These are phyloP conservation scores for Penaeus indicus DNA, from an alignment of 1,140 invertebrate species.

Conservation along the genomic window DNA sequence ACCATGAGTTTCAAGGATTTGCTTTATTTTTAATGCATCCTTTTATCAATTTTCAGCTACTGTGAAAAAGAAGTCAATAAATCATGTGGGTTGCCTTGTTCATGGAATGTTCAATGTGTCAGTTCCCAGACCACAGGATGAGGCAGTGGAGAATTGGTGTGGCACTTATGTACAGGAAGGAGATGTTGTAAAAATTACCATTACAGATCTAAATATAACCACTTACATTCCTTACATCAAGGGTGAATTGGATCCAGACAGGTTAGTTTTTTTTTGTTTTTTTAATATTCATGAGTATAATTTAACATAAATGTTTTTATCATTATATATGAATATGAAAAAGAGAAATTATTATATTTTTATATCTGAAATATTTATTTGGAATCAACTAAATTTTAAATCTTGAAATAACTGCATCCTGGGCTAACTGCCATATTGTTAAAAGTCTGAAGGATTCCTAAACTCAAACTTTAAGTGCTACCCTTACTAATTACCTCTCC, in stretches of 20 bases:
- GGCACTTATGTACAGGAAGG: constrained; percentile 26
- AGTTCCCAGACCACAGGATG: background rate
- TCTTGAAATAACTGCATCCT: too few species aligned
- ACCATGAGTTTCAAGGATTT: too few species aligned
- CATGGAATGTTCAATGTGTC: constrained; percentile 43
- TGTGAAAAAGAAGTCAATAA: constrained; percentile 36
- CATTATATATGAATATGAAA: too few species aligned
- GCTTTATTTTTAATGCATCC: too few species aligned
- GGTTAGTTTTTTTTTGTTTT: background rate
- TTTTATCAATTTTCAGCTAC: constrained; percentile 9
- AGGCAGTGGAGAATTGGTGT: background rate
- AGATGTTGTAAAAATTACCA: constrained; percentile 11
- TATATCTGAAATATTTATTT: too few species aligned
- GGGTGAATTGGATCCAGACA: constrained; percentile 9
- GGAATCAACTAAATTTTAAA: too few species aligned
- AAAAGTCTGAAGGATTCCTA: too few species aligned
- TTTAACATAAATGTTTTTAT: background rate
- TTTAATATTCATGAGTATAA: background rate
- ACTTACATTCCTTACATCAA: constrained; percentile 27
- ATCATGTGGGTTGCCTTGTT: constrained; percentile 42
- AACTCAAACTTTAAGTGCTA: too few species aligned
- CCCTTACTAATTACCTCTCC: too few species aligned
- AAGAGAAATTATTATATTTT: too few species aligned
- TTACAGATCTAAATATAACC: background rate
- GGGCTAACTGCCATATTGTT: too few species aligned